Conservation (phyloP, 2,888 invertebrate species). For the Alloscopus bannaensis region DNA sequence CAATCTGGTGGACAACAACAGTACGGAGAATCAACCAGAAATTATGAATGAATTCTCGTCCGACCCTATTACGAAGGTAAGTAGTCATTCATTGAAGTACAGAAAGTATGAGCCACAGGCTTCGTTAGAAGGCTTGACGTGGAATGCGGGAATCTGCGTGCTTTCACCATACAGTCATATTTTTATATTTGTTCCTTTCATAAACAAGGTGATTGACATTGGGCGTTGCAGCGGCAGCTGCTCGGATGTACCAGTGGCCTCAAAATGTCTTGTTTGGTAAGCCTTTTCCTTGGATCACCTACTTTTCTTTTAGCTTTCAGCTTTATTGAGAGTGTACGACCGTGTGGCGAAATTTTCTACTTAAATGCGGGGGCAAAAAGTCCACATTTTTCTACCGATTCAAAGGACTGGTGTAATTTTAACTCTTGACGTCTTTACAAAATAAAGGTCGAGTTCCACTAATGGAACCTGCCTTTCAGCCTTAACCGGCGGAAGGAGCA, state of each 20-base stretch:
- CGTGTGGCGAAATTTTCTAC: too few relatives aligned
- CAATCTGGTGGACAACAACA: slow-evolving; percentile 6
- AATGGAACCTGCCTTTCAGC: slow-evolving; percentile 58
- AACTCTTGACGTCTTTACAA: too few relatives aligned
- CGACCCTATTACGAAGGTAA: slow-evolving; percentile 62
- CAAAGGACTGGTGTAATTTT: too few relatives aligned
- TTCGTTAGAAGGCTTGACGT: too few relatives aligned
- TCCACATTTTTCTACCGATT: too few relatives aligned
- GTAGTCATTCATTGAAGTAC: too few relatives aligned
- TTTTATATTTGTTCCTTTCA: slow-evolving; percentile 8
- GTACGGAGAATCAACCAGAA: slow-evolving; percentile 27
- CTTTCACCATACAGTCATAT: background rate
- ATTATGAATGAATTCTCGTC: slow-evolving; percentile 30
- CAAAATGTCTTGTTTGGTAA: slow-evolving; percentile 73
- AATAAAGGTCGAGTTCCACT: slow-evolving; percentile 53
- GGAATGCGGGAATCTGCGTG: background rate
- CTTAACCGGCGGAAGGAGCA: slow-evolving; percentile 64
- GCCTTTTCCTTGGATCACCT: slow-evolving; percentile 32
- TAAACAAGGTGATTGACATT: slow-evolving; percentile 76
- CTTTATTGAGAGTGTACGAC: too few relatives aligned
- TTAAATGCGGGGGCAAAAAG: too few relatives aligned
- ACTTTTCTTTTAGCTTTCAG: slow-evolving; percentile 35
- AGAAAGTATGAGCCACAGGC: too few relatives aligned
- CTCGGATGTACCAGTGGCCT: slow-evolving; percentile 71
- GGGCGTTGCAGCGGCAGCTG: slow-evolving; percentile 76